These are phyloP conservation scores for Ceratina japonica DNA, from an alignment of 1,140 invertebrate species.

Conservation along the genomic window DNA sequence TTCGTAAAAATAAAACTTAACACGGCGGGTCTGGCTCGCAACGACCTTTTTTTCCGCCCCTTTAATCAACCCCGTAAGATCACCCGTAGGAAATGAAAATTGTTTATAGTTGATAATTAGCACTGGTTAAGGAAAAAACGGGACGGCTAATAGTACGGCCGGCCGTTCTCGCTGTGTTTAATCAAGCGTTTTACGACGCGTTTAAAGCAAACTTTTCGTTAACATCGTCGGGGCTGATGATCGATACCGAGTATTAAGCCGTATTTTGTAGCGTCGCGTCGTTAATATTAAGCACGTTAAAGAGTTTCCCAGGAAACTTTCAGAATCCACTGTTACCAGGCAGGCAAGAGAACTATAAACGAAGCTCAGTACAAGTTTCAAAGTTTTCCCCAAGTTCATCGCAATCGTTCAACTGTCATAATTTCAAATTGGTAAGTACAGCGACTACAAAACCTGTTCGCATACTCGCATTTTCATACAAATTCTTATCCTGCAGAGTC, in stretches of 20 bases:
- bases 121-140: constrained; percentile 52
- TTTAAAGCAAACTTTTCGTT: constrained; percentile 55
- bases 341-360: constrained; percentile 19
- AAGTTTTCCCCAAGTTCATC: not conserved
- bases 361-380: not conserved
- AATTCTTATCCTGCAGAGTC: too few relatives aligned
- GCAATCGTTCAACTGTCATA: not conserved
- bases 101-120: constrained; percentile 71
- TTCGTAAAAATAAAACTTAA: constrained; percentile 67
- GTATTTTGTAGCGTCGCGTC: constrained; percentile 18
- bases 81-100: constrained; percentile 67
- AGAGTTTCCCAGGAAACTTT: not conserved
- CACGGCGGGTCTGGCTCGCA: constrained; percentile 50
- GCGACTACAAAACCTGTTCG: not conserved
- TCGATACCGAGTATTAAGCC: constrained; percentile 40
- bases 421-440: not conserved
- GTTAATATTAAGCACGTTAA: constrained; percentile 33
- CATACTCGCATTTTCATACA: too few relatives aligned
- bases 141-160: constrained; percentile 23
- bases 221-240: constrained; percentile 28
- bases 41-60: not conserved
- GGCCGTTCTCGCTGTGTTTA: constrained; percentile 46
- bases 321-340: not conserved
- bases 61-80: constrained; percentile 64
- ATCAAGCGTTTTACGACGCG: constrained; percentile 57